These are phyloP conservation scores for Gisinianus flammeolus DNA, from an alignment of 2,888 invertebrate genomes.

Conservation along the genomic window DNA sequence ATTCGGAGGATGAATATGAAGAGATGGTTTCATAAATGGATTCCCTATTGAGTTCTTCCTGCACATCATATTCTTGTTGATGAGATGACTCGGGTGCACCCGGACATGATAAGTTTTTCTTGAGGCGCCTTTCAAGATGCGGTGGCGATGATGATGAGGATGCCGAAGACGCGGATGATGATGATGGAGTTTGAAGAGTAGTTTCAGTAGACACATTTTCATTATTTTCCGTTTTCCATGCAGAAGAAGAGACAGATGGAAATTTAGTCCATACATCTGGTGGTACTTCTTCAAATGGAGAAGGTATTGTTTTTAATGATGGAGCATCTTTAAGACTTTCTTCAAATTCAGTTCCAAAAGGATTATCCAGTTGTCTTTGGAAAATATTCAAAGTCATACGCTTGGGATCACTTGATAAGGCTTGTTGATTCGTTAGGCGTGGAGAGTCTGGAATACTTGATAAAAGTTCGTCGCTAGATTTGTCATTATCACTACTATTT, in stretches of 20 bases:
- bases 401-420: conserved; percentile 33
- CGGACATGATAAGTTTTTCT: conserved; percentile 23
- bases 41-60: too few species aligned
- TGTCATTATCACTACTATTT: conserved; percentile 3
- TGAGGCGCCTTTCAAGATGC: background rate
- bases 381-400: conserved; percentile 54
- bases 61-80: background rate
- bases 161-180: background rate
- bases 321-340: conserved; percentile 45
- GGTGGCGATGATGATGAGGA: background rate
- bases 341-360: conserved; percentile 56
- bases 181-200: background rate
- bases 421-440: background rate
- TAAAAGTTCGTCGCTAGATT: background rate
- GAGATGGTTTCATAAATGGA: conserved; percentile 52
- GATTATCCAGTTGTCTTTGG: conserved; percentile 45
- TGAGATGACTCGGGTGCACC: background rate
- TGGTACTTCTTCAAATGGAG: conserved; percentile 8
- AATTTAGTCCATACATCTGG: conserved; percentile 12
- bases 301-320: background rate
- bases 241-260: background rate
- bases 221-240: too few species aligned
- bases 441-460: background rate
- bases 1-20: conserved; percentile 44
- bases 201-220: background rate